Percentiles rank a stretch among this genome's conserved stretches.
phyloP scores from a whole-genome alignment of 2,888 invertebrate species.

The Cheilosia variabilis region DNA sequence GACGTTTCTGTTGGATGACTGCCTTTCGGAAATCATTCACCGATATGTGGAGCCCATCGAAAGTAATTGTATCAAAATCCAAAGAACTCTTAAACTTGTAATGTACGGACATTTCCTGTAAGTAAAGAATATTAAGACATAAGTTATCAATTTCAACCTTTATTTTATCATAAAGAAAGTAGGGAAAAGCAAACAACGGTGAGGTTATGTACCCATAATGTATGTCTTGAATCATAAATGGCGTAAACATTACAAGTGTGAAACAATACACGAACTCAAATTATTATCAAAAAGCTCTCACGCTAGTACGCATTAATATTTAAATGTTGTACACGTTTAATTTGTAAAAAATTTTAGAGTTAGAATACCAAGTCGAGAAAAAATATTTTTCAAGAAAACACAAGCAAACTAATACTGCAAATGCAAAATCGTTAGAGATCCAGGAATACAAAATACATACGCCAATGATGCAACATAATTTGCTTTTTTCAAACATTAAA shows the following conservation, averaged over 20 bases:
- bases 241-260: neutral
- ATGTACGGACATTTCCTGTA: slow-evolving; percentile 93
- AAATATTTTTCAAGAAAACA: neutral
- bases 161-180: neutral
- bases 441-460: neutral
- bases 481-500: neutral
- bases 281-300: neutral
- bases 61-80: slow-evolving; percentile 97
- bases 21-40: slow-evolving; percentile 97
- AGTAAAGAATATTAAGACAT: neutral
- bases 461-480: slow-evolving; percentile 3
- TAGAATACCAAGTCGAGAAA: neutral
- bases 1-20: slow-evolving; percentile 96
- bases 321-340: neutral
- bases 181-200: neutral
- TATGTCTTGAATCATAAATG: slow-evolving; percentile 24
- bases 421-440: neutral
- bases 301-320: neutral
- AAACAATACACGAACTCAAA: neutral
- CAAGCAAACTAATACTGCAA: neutral
- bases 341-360: neutral
- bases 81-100: slow-evolving; percentile 99
- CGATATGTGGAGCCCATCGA: slow-evolving; percentile 98
- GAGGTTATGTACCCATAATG: slow-evolving; percentile 39
- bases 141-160: neutral